Base-by-base conservation (phyloP, 2,888 invertebrate species). In the Lasius platythorax region DNA sequence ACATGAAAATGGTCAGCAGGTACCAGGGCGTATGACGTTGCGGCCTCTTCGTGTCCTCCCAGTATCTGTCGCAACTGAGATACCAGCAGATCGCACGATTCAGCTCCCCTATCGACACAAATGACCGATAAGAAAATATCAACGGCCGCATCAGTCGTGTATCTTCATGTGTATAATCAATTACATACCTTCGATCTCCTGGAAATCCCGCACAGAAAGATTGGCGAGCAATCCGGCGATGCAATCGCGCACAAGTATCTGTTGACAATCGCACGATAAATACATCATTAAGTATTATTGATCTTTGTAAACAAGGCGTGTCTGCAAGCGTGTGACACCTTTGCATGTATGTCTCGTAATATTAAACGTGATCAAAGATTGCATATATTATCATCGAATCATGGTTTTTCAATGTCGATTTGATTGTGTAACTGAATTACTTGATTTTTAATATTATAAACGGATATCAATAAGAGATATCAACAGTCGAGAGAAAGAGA, bases 1-100 rank as follows among this genome's bases (percentile, higher is more conserved):
- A 97, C 87, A 98, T 97, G 68, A 98, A 96, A 87, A 98, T 97
- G 91, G 98, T 96, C 75, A 97, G 95, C 74, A 97, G 96, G 72
- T 98, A 98, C 97, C 98, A 98, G 43, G 98, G 98, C 94, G 98
- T 98, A 88, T 97, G 97, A 90, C 97, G 96, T 73, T 97, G 96
- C 88, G 97, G 96, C 87, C 97, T 97, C 86, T 97, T 96, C 3
- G 96, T 96, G 95, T 98, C 98, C 95, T 98, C 98, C 98, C 98
- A 98, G 95, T 98, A 98, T 87, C 98, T 97, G 94, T 98, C 98
- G 94, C 99, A 99, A 88, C 98, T 98, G 93, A 99, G 95, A 95
- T 98, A 98, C 97, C 98, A 98, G 95, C 99, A 99, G 64, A 98
- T 97, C 3, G 98, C 98, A 92, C 98, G 97, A 95, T 98, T 98